Conservation (phyloP, 2,797 vertebrate species). For the Margarornis squamiger region DNA sequence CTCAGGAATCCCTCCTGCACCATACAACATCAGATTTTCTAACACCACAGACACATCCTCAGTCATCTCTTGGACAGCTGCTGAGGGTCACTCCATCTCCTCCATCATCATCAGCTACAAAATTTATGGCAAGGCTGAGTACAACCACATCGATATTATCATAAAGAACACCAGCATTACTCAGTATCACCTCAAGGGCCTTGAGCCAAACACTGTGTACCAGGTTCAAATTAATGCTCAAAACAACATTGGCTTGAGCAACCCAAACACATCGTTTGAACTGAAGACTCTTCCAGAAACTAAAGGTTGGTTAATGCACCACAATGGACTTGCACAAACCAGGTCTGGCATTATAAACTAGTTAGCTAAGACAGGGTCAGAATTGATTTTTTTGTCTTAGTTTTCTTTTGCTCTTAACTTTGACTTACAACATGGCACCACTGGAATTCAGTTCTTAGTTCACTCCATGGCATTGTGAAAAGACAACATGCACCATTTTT, state of each 20-base stretch:
- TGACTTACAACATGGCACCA: neutral
- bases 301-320: slow-evolving; percentile 71
- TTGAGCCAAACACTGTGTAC: slow-evolving; percentile 82
- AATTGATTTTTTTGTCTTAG: neutral
- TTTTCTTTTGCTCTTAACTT: neutral
- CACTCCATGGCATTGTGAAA: neutral
- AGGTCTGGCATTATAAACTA: neutral
- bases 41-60: slow-evolving; percentile 85
- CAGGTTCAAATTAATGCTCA: slow-evolving; percentile 82
- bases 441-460: neutral
- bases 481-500: neutral
- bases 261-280: slow-evolving; percentile 65
- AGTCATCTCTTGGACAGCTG: slow-evolving; percentile 81
- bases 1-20: slow-evolving; percentile 82
- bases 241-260: slow-evolving; percentile 85
- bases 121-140: slow-evolving; percentile 76
- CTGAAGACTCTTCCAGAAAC: slow-evolving; percentile 77
- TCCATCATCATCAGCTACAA: slow-evolving; percentile 84
- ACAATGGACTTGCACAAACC: neutral
- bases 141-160: slow-evolving; percentile 82
- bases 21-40: slow-evolving; percentile 79
- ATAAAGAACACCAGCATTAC: slow-evolving; percentile 79
- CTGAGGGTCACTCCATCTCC: slow-evolving; percentile 84
- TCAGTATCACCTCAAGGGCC: slow-evolving; percentile 83
- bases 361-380: neutral